Base-by-base conservation (phyloP, 2,888 invertebrate genomes). In the Pelosia muscerda region DNA sequence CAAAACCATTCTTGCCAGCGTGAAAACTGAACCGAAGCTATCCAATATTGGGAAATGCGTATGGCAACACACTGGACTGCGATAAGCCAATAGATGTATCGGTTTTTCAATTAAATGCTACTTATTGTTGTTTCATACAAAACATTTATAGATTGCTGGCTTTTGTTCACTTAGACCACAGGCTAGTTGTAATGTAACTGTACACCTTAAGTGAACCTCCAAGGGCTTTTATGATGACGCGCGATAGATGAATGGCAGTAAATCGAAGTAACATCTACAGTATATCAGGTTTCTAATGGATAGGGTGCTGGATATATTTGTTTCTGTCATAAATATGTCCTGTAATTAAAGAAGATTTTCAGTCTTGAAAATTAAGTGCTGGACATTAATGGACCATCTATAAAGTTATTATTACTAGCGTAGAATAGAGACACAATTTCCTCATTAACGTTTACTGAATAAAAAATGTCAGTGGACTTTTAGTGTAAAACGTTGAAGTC, bases 271-370 rank as follows among this genome's bases (percentile, higher is more conserved):
- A 77, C 71, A 75, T 72, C 73, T 60, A 55, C 34, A 23, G 76
- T 73, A 75, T 88, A 88, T 90, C 88, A 68, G 79, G 74, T 90
- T 74, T 82, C 90, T 90, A 90, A 90, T 90, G 90, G 90, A 81
- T 77, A 61, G 75, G 71, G 71, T 72, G 72, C 58, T 66, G 67
- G 72, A 55, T 76, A 72, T 79, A 81, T 76, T 79, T 77, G 74
- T 81, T 76, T 76, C 71, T 72, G 67, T 74, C 59, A n/a, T 63
- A 3, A 34, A n/a, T n/a, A 54, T 49, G 25, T 53, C 26, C 26
- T 62, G 22, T 49, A 15, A 53, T 22, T 62, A 11, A 9, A 28
- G 49, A 19, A 23, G 59, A 59, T 49, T n/a, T 19, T 49, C n/a
- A n/a, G 13, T 9, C n/a, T 61, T 22, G 13, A 6, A 49, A 49